Percentiles rank a stretch among this genome's conserved stretches.
Conservation (phyloP, 35 echinoderm and acorn worm genomes). For the Ophiothrix spiculata region DNA sequence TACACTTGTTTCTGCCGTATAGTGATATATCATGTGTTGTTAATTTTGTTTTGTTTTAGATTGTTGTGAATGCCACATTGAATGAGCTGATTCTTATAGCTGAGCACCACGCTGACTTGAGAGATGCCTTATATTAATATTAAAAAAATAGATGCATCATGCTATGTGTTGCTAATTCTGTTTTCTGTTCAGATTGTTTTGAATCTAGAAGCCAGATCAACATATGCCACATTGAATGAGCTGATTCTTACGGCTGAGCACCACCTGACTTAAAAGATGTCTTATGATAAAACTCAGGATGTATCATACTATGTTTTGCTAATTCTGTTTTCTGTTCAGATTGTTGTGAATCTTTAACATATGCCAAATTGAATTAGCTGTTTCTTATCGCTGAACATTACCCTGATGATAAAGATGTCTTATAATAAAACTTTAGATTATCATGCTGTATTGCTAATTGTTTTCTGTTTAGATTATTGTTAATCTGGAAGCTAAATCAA, state of each 20-base stretch:
- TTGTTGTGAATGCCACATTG: constrained; percentile 55
- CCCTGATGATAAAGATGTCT: neutral
- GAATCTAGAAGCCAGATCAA: constrained; percentile 12
- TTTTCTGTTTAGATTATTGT: constrained; percentile 44
- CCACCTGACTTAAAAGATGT: no score
- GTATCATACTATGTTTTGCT: neutral
- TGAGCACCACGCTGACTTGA: constrained; percentile 38
- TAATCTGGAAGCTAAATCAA: constrained; percentile 11
- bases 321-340: neutral
- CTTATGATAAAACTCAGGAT: no score
- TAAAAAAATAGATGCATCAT: no score
- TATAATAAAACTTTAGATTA: neutral
- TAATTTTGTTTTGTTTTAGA: no score
- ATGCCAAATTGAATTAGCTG: constrained; percentile 20
- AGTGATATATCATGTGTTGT: no score
- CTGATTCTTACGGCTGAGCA: constrained; percentile 48
- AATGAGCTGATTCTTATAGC: constrained; percentile 50
- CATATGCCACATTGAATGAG: constrained; percentile 48
- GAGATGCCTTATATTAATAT: no score
- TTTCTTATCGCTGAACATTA: constrained; percentile 17
- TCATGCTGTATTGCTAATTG: neutral
- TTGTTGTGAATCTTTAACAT: no score
- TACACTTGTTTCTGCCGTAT: no score
- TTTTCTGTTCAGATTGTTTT: constrained; percentile 43
- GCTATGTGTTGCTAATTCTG: constrained; percentile 1